Conservation (phyloP, 35 echinoderm and acorn worm genomes). For the Strongylocentrotus purpuratus region DNA sequence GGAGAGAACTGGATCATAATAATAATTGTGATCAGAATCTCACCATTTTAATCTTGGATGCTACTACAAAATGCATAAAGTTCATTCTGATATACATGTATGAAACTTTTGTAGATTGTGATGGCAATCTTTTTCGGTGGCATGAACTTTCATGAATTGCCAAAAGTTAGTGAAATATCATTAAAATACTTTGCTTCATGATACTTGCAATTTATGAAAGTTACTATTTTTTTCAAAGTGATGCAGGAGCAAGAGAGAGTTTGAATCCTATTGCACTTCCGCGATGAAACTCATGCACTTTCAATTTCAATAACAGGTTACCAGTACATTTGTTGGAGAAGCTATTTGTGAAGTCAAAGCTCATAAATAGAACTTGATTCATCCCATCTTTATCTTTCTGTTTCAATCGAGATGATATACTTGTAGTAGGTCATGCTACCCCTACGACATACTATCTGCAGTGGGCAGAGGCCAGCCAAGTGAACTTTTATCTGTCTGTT, state of each 20-base stretch:
- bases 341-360: neutral
- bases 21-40: no score
- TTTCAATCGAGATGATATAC: neutral
- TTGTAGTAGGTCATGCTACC: neutral
- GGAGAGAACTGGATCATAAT: no score
- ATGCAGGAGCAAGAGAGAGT: neutral
- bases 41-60: no score
- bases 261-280: neutral
- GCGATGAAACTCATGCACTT: neutral
- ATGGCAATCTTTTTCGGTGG: no score
- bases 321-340: neutral
- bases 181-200: neutral
- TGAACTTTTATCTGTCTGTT: no score
- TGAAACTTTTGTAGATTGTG: no score
- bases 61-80: no score
- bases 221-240: neutral
- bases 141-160: no score
- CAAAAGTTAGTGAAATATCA: no score
- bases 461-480: neutral
- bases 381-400: neutral
- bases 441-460: neutral
- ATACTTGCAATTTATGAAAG: neutral
- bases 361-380: neutral
- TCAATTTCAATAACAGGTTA: neutral
- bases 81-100: no score